Percentiles rank a stretch among this genome's conserved stretches.
These are phyloP conservation scores for Siphonodentalium dalli DNA, from an alignment of 2,888 invertebrate species.

Conservation along the genomic window DNA sequence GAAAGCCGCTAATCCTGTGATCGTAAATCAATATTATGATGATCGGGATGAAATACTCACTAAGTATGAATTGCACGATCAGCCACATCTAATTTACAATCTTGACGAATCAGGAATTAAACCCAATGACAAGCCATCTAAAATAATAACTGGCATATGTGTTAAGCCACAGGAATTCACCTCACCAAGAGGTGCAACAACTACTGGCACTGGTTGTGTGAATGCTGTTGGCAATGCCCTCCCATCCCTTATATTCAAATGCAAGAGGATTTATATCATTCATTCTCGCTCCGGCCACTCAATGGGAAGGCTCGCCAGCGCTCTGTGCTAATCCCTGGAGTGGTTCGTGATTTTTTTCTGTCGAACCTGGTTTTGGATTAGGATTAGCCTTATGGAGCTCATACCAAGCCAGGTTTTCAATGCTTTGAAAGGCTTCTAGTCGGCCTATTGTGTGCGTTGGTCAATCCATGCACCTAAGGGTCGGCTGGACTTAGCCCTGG, in stretches of 20 bases:
- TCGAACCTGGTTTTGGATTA: no score
- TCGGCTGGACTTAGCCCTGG: no score
- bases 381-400: no score
- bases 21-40: not conserved
- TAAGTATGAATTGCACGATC: not conserved
- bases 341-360: no score
- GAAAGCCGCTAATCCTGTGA: not conserved
- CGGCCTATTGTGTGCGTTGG: no score
- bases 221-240: constrained; percentile 11
- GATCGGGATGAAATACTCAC: not conserved
- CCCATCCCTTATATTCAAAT: constrained; percentile 15
- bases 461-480: no score
- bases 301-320: no score
- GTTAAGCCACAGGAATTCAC: constrained; percentile 2
- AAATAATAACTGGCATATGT: not conserved
- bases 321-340: no score
- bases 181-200: constrained; percentile 5
- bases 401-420: no score
- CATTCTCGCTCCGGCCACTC: no score
- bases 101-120: constrained; percentile 2
- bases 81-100: constrained; percentile 9
- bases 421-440: no score
- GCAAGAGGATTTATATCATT: not conserved
- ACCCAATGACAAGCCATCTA: not conserved
- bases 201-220: constrained; percentile 2